Evolutionary conservation across 2,797 vertebrate species (phyloP).

Genomic region (Myoxocephalus aenaeus): DNA sequence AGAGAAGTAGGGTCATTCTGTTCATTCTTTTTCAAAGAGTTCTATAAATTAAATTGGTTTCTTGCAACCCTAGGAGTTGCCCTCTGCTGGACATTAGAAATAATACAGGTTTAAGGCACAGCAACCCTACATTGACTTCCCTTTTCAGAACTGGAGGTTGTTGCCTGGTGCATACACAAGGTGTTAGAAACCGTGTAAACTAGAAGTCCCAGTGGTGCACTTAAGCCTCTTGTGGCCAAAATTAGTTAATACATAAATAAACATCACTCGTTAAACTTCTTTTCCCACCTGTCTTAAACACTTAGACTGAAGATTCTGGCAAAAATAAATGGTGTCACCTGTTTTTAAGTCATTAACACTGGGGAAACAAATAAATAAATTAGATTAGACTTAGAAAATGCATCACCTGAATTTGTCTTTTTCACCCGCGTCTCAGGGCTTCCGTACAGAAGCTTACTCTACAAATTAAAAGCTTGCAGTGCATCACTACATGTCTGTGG

Average conservation of each 20-base stretch:
- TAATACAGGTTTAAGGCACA: not conserved
- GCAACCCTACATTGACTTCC: not conserved
- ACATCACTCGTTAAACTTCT: not conserved
- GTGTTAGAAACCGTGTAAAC: no score
- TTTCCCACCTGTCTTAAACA: not conserved
- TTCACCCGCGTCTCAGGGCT: not conserved
- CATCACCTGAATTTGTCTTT: not conserved
- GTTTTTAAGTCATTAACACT: not conserved
- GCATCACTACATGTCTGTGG: not conserved
- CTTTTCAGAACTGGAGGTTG: not conserved
- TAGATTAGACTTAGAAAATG: not conserved
- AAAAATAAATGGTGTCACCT: not conserved
- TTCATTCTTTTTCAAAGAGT: no score
- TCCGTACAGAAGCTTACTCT: not conserved
- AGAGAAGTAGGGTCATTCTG: no score
- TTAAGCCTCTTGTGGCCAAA: not conserved
- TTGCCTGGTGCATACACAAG: not conserved
- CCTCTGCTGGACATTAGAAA: not conserved
- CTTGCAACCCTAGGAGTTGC: no score
- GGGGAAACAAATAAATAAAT: not conserved
- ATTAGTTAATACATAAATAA: not conserved
- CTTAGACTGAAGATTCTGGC: not conserved
- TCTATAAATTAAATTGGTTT: no score
- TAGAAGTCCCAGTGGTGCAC: not conserved
- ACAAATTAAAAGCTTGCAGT: not conserved